A percentile compares a stretch with the other conserved stretches of the same genome.
These are phyloP conservation scores for Tapera naevia DNA, from an alignment of 2,797 vertebrate genomes.

Conservation along the genomic window DNA sequence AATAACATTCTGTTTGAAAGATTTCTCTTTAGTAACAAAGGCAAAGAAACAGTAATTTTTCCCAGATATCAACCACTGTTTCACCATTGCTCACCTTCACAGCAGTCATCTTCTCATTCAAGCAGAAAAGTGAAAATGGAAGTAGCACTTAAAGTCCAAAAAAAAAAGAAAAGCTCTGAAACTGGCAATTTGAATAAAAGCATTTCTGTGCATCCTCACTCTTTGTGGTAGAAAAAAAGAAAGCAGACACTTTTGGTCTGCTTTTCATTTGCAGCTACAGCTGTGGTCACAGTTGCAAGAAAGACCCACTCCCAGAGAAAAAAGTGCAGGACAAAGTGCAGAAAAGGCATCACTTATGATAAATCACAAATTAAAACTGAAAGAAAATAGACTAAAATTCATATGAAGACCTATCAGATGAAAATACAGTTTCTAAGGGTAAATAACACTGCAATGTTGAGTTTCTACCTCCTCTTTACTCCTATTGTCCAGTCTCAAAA, in stretches of 20 bases:
- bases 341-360: not conserved
- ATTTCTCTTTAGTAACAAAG: not conserved
- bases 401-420: not conserved
- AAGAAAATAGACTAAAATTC: not conserved
- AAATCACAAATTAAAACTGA: not conserved
- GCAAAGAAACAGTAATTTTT: not conserved
- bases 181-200: not conserved
- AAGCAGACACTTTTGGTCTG: not conserved
- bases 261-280: not conserved
- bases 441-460: not conserved
- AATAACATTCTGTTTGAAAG: not conserved
- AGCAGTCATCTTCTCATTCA: not conserved
- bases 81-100: not conserved
- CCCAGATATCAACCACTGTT: not conserved
- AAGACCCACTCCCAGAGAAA: slow-evolving; percentile 1
- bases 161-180: not conserved
- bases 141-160: not conserved
- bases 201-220: not conserved
- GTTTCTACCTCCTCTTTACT: not conserved
- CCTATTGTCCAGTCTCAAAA: not conserved
- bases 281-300: not conserved
- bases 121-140: slow-evolving; percentile 64
- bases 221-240: not conserved
- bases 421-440: not conserved
- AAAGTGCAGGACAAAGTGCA: not conserved